These are phyloP conservation scores for Ephialtes manifestator DNA, from an alignment of 2,888 invertebrate genomes.

Conservation along the genomic window DNA sequence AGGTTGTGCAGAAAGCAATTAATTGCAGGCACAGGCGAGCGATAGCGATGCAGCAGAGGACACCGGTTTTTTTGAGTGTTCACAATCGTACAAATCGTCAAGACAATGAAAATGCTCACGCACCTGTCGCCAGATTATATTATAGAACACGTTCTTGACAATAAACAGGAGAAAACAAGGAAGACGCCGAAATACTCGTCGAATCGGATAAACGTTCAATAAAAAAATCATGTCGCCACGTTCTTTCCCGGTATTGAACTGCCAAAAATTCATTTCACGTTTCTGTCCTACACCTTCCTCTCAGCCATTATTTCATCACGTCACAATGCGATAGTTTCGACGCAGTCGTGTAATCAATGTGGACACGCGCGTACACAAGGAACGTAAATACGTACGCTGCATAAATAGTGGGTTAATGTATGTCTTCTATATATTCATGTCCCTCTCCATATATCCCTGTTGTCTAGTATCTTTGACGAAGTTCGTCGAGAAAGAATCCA, in stretches of 20 bases:
- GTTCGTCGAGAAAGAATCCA: background rate
- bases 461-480: slow-evolving; percentile 30
- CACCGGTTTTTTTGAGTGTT: no score
- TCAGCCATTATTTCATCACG: background rate
- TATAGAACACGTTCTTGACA: background rate
- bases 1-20: no score
- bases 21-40: no score
- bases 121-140: background rate
- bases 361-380: slow-evolving; percentile 32
- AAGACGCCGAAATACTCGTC: background rate
- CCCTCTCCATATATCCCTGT: slow-evolving; percentile 19
- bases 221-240: background rate
- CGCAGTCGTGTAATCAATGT: slow-evolving; percentile 41
- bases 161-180: background rate
- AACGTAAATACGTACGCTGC: slow-evolving; percentile 42
- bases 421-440: background rate
- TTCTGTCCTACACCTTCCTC: background rate
- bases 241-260: background rate
- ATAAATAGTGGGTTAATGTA: slow-evolving; percentile 47
- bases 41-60: no score
- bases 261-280: slow-evolving; percentile 36
- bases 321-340: slow-evolving; percentile 9
- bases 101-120: background rate
- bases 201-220: background rate
- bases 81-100: background rate